Evolutionary conservation across 2,888 invertebrate genomes (phyloP).

Genomic region (Entomobrya proxima): DNA sequence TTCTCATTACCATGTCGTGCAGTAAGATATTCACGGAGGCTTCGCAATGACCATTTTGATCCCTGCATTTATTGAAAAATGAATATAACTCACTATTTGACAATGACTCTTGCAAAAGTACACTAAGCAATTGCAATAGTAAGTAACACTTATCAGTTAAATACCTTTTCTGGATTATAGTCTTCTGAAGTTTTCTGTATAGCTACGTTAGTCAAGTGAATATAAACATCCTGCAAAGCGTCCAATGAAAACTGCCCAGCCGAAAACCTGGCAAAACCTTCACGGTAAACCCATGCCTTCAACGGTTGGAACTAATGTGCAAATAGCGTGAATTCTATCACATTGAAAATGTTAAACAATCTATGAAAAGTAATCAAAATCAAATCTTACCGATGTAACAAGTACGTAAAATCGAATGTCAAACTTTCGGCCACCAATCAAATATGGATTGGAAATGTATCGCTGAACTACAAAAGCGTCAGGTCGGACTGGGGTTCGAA

Average conservation of each 20-base stretch:
- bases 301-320: conserved; percentile 78
- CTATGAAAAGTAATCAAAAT: background rate
- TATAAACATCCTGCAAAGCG: conserved; percentile 80
- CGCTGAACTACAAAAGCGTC: conserved; percentile 85
- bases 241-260: conserved; percentile 81
- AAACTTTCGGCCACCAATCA: conserved; percentile 97
- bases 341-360: background rate
- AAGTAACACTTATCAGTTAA: no score
- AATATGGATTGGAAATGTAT: conserved; percentile 88
- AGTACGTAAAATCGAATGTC: conserved; percentile 96
- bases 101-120: conserved; percentile 70
- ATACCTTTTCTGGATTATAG: conserved; percentile 73
- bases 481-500: conserved; percentile 18
- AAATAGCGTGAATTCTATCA: background rate
- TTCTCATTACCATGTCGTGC: conserved; percentile 79
- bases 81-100: conserved; percentile 76
- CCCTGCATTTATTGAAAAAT: conserved; percentile 77
- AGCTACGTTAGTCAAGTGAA: conserved; percentile 81
- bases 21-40: conserved; percentile 80
- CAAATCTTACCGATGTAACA: conserved; percentile 81
- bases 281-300: conserved; percentile 81
- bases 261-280: conserved; percentile 83
- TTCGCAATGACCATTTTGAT: conserved; percentile 81
- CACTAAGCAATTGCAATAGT: background rate
- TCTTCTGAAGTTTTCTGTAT: conserved; percentile 80